Conservation (phyloP, 92 coral and sea anemone genomes). For the Epizoanthus rinbou region DNA sequence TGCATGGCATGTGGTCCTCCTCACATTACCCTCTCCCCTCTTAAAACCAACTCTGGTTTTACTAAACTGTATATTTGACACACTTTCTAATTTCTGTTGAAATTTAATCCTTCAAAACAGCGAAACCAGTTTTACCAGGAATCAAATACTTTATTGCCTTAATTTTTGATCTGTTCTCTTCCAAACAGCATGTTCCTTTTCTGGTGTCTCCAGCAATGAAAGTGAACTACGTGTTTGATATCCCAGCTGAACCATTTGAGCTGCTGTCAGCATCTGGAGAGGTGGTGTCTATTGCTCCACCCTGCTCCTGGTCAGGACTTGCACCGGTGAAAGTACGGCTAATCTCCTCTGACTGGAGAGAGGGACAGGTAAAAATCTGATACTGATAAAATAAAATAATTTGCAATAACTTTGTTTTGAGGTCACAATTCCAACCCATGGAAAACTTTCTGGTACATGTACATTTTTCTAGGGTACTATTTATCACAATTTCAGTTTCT, state of each 20-base stretch:
- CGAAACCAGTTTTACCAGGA: no score
- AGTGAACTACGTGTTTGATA: slow-evolving; percentile 81
- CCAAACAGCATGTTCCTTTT: slow-evolving; percentile 83
- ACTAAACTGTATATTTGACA: no score
- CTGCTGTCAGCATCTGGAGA: slow-evolving; percentile 62
- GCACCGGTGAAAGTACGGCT: slow-evolving; percentile 94
- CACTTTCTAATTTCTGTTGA: no score
- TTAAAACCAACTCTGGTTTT: no score
- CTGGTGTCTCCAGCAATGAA: slow-evolving; percentile 84
- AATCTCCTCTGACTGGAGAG: slow-evolving; percentile 87
- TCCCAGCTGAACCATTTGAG: slow-evolving; percentile 87
- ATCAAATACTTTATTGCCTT: no score
- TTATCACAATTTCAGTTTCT: no score
- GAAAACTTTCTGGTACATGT: no score
- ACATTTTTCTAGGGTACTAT: no score
- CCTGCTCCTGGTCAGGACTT: slow-evolving; percentile 96
- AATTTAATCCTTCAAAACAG: no score
- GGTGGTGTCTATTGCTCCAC: slow-evolving; percentile 79
- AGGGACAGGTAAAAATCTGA: slow-evolving; percentile 84
- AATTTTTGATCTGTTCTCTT: neutral
- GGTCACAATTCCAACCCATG: neutral
- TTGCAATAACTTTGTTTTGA: neutral
- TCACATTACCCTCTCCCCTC: no score
- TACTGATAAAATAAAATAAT: no score
- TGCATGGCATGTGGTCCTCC: no score